A percentile compares a stretch with the other conserved stretches of the same genome.
Conservation (phyloP, 2,113 vertebrate species). For the Castor canadensis region DNA sequence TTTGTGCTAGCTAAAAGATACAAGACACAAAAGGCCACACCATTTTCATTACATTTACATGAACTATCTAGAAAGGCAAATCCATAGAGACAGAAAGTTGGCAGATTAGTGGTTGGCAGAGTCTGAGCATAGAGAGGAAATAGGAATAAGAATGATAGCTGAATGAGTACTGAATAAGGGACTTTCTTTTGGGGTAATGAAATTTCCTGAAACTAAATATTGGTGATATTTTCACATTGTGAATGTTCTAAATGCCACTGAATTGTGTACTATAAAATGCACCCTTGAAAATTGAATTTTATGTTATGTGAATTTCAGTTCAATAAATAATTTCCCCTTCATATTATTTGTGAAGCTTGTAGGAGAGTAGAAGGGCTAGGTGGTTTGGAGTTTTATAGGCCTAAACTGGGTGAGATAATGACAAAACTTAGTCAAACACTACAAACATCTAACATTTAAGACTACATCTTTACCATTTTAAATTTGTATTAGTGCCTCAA, state of each 20-base stretch:
- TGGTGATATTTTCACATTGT: neutral
- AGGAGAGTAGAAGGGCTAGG: neutral
- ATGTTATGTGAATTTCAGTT: constrained; percentile 15
- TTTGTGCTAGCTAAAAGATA: constrained; percentile 11
- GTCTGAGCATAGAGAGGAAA: neutral
- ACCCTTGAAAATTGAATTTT: constrained; percentile 1
- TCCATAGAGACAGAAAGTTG: neutral
- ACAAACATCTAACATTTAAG: constrained; percentile 22
- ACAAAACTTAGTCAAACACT: neutral
- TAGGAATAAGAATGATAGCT: neutral
- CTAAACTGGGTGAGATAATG: neutral
- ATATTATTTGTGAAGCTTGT: constrained; percentile 11
- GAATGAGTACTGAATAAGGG: neutral
- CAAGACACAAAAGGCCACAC: neutral
- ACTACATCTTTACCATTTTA: neutral
- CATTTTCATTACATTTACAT: neutral
- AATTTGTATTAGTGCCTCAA: no score
- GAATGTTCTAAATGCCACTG: neutral
- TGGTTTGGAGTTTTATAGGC: neutral
- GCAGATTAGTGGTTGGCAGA: neutral
- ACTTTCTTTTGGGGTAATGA: neutral
- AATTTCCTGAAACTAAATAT: neutral
- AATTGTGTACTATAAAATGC: neutral
- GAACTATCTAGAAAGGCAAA: neutral
- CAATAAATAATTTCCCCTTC: neutral